Base-by-base conservation (phyloP, 2,888 invertebrate genomes). In the Phortica okadai region DNA sequence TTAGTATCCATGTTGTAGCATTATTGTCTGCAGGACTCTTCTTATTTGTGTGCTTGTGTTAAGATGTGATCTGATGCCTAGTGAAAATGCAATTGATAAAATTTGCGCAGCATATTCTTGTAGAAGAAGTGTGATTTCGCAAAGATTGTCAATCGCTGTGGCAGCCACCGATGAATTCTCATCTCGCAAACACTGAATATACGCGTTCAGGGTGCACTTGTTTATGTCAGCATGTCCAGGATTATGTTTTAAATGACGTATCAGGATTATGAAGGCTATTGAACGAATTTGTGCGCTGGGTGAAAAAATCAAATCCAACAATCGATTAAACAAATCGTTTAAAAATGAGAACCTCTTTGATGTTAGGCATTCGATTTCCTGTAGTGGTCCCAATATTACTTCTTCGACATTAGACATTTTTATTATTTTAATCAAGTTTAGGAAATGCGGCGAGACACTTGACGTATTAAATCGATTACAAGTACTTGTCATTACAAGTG, bases 21-120 rank as follows among this genome's bases (percentile, higher is more conserved):
- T 96, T 78, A 98, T 93, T 70, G 97, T 93, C 80, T 95, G 93
- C 76, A 98, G 94, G 77, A 96, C 95, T 89, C 96, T 96, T 76
- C 94, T 94, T 80, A 98, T 95, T 90, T 95, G 95, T 16, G 93
- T 91, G 78, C 94, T 94, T 0, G 96, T 96, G 83, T 96, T 96
- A 76, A 96, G 93, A 77, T 96, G 95, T 6, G 96, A 95, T 81
- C 94, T 94, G 78, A 97, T 94, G 3, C 97, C 97, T 66, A 97
- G 93, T 81, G 95, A 94, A 92, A 98, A 98, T 1, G 96, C 96
- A 78, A 95, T 94, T 87, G 94, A 94, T 83, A 98, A 93, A 73
- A 98, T 93, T 74, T 94, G 93, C 75, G 94, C 93, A 0, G 97
- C 96, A 91, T 96, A 95, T 91, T 98, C 98, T 92, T 96, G 97